Conservation (phyloP, 2,888 invertebrate species). For the Celastrina argiolus region DNA sequence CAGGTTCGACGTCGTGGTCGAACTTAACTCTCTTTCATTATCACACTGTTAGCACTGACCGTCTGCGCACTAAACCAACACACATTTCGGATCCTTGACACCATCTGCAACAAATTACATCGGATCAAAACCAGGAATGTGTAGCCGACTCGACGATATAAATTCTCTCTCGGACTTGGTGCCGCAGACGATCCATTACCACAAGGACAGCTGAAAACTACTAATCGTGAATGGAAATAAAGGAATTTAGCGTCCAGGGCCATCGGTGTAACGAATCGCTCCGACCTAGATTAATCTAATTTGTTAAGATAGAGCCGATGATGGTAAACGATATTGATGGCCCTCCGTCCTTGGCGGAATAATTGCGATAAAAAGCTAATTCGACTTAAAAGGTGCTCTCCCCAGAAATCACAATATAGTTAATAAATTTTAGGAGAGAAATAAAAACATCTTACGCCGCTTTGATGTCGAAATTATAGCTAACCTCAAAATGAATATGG, state of each 20-base stretch:
- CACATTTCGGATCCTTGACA: constrained; percentile 32
- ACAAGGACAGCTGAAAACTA: constrained; percentile 10
- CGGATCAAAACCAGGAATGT: background rate
- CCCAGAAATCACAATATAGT: background rate
- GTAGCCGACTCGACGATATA: background rate
- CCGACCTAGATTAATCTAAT: constrained; percentile 18
- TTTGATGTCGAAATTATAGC: background rate
- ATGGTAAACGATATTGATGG: background rate
- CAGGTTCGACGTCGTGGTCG: constrained; percentile 67
- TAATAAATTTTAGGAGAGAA: background rate
- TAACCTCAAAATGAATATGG: background rate
- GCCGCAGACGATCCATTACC: background rate
- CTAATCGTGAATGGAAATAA: constrained; percentile 7
- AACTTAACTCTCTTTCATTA: constrained; percentile 53
- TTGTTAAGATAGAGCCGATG: background rate
- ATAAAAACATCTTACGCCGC: background rate
- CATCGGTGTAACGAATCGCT: background rate
- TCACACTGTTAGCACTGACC: constrained; percentile 46
- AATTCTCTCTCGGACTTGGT: constrained; percentile 28
- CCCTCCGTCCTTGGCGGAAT: background rate
- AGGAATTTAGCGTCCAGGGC: constrained; percentile 1
- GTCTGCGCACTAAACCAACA: constrained; percentile 41
- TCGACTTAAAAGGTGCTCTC: background rate
- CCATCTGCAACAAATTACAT: constrained; percentile 9
- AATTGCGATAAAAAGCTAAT: background rate